A percentile compares a stretch with the other conserved stretches of the same genome.
These are phyloP conservation scores for Drosophila bocqueti DNA, from an alignment of 1,140 invertebrate species.

Conservation along the genomic window DNA sequence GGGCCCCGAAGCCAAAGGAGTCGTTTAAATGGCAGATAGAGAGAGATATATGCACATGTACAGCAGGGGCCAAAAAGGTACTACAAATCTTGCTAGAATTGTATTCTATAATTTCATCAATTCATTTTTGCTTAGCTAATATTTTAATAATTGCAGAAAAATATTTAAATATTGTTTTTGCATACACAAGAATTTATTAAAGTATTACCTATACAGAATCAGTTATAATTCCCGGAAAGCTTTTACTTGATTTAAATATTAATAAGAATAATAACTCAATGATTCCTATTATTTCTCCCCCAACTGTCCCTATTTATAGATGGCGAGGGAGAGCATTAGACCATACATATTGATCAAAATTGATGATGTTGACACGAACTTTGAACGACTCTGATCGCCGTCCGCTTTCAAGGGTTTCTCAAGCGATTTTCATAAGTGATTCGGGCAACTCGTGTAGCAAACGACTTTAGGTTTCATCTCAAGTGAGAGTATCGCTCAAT, in stretches of 20 bases:
- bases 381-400: slow-evolving; percentile 69
- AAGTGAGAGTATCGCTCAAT: slow-evolving; percentile 76
- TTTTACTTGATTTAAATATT: neutral
- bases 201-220: too few species aligned
- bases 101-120: neutral
- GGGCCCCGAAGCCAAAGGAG: slow-evolving; percentile 55
- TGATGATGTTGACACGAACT: slow-evolving; percentile 84
- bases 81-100: neutral
- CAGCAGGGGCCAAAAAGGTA: neutral
- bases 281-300: neutral
- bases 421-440: slow-evolving; percentile 79
- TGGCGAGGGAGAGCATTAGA: slow-evolving; percentile 37
- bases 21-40: slow-evolving; percentile 48
- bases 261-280: neutral
- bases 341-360: slow-evolving; percentile 82
- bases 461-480: slow-evolving; percentile 61
- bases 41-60: slow-evolving; percentile 11
- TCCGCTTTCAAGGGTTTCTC: slow-evolving; percentile 56
- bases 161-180: too few species aligned
- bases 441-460: slow-evolving; percentile 61
- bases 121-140: neutral
- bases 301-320: slow-evolving; percentile 9
- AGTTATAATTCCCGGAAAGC: neutral
- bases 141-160: too few species aligned
- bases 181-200: too few species aligned